Evolutionary conservation across 2,113 vertebrate genomes (phyloP).

Genomic region (Ctenodactylus gundi): DNA sequence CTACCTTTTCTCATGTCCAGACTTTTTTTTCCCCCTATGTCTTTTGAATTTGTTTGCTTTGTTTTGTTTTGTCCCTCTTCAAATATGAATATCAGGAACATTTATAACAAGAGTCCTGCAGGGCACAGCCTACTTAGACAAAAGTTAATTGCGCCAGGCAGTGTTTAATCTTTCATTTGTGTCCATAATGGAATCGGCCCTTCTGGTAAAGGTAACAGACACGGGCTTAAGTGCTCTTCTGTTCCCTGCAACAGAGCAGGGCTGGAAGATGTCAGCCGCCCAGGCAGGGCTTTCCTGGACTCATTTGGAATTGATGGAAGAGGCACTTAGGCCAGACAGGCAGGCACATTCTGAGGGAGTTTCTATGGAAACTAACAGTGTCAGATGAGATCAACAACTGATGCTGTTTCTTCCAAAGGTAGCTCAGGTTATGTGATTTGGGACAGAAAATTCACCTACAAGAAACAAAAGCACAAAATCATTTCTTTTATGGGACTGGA

Average conservation of each 20-base stretch:
- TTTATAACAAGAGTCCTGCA: conserved; percentile 54
- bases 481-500: conserved; percentile 24
- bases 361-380: conserved; percentile 84
- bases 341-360: conserved; percentile 73
- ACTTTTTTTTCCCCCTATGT: too few relatives aligned
- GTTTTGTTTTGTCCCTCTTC: not conserved
- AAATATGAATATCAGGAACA: conserved; percentile 30
- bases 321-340: conserved; percentile 77
- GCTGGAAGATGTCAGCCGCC: conserved; percentile 53
- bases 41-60: not conserved
- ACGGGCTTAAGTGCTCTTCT: conserved; percentile 57
- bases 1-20: not conserved
- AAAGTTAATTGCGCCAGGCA: conserved; percentile 49
- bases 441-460: conserved; percentile 56
- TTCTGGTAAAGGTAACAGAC: conserved; percentile 53
- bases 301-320: conserved; percentile 76
- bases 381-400: conserved; percentile 81
- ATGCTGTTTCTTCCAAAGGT: conserved; percentile 75
- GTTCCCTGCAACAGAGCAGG: conserved; percentile 60
- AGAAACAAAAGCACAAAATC: not conserved
- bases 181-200: conserved; percentile 63
- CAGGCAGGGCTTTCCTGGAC: conserved; percentile 73
- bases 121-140: conserved; percentile 11
- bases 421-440: conserved; percentile 65
- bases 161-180: conserved; percentile 62